Base-by-base conservation (phyloP, 2,113 vertebrate species). In the Galemys pyrenaicus region DNA sequence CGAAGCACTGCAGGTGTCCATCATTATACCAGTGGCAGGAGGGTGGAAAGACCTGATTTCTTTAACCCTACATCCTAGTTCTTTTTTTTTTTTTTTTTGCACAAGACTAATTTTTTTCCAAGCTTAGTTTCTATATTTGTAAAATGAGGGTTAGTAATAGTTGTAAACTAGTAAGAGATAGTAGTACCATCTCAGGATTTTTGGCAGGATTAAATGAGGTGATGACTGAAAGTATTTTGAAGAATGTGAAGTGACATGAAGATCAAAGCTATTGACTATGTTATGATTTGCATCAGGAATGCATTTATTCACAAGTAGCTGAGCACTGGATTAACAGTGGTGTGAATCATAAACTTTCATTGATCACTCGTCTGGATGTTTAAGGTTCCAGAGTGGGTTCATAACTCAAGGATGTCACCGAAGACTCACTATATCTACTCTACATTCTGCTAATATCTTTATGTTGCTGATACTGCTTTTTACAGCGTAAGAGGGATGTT, bases 81-180 rank as follows among this genome's bases (percentile, higher is more conserved):
- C n/a, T n/a, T n/a, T 62, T 65, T 15, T 74, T 86, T 58, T 65
- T 28, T 17, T 41, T 24, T 91, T 91, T 62, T 39, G 44, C 15
- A 24, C 9, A 60, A 86, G 28, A 75, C 58, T 39, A 35, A 56
- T 60, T 83, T 65, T 84, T 94, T 75, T 60, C 80, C 89, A 74
- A 89, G 70, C 58, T 82, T 58, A 44, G 44, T 78, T 80, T 75
- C 68, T 93, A 0, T 83, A 46, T 83, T 87, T 92, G 35, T 82
- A 84, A 89, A 81, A 64, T 49, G 64, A 74, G 6, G 30, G 46
- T n/a, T 60, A 77, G 58, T 65, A 90, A 44, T 84, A 37, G 24
- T 68, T 82, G n/a, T 0, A 16, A 60, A 51, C 49, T 17, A 51
- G 39, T 39, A 71, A 22, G 39, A 19, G 60, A 26, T 84, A 49